Percentiles rank a stretch among this genome's conserved stretches.
These are phyloP conservation scores for Channa maculata DNA, from an alignment of 2,113 vertebrate species.

Conservation along the genomic window DNA sequence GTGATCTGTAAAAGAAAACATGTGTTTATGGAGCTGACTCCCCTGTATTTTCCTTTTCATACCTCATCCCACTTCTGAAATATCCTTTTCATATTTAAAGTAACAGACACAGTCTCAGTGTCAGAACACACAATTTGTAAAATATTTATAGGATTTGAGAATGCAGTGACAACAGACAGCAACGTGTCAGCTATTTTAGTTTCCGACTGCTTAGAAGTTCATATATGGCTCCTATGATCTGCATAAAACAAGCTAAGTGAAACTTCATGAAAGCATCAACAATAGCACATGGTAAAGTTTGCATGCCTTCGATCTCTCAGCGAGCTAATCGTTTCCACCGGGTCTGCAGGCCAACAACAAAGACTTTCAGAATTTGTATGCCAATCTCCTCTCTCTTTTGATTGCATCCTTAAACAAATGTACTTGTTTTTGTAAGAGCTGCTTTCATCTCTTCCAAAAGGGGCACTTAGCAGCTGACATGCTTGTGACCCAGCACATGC, in stretches of 20 bases:
- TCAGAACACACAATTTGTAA: conserved; percentile 30
- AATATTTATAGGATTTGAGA: conserved; percentile 60
- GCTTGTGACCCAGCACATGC: conserved; percentile 30
- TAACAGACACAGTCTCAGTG: conserved; percentile 28
- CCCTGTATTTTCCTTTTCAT: not conserved
- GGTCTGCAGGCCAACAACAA: conserved; percentile 64
- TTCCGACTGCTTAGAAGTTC: conserved; percentile 51
- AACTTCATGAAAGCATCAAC: conserved; percentile 65
- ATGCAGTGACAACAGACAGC: conserved; percentile 40
- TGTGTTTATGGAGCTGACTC: not conserved
- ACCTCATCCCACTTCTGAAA: conserved; percentile 27
- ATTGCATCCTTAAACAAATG: conserved; percentile 50
- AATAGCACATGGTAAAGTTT: conserved; percentile 37
- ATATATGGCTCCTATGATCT: conserved; percentile 35
- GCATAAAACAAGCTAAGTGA: conserved; percentile 44
- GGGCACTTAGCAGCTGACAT: conserved; percentile 45
- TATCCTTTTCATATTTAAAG: conserved; percentile 27
- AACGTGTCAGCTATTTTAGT: conserved; percentile 47
- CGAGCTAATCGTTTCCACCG: conserved; percentile 50
- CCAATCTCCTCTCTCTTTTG: conserved; percentile 59
- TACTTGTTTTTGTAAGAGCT: conserved; percentile 41
- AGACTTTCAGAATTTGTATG: conserved; percentile 41
- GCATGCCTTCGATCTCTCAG: conserved; percentile 38
- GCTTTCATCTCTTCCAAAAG: conserved; percentile 60
- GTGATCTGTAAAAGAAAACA: conserved; percentile 28